Conservation (phyloP, 2,888 invertebrate genomes). For the Mechanitis mazaeus region DNA sequence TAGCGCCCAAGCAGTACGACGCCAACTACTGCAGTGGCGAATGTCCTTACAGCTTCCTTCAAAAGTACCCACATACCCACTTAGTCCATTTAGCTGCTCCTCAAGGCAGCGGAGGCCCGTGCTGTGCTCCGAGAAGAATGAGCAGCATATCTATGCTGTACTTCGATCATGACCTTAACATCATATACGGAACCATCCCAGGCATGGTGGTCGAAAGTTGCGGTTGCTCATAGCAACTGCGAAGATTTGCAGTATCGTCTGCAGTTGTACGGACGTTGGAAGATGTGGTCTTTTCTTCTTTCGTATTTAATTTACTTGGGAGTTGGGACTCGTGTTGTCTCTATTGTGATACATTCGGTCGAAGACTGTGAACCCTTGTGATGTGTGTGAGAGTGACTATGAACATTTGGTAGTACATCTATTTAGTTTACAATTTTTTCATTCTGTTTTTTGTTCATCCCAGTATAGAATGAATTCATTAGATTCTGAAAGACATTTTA, state of each 20-base stretch:
- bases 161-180: constrained; percentile 91
- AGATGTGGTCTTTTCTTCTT: constrained; percentile 17
- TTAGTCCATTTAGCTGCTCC: constrained; percentile 88
- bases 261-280: constrained; percentile 10
- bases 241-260: background rate
- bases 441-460: constrained; percentile 18
- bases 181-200: constrained; percentile 91
- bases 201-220: constrained; percentile 97
- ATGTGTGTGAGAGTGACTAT: constrained; percentile 61
- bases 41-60: constrained; percentile 91
- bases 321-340: constrained; percentile 53
- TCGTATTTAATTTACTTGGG: constrained; percentile 35
- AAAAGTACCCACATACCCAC: constrained; percentile 92
- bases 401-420: constrained; percentile 42
- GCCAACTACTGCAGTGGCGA: constrained; percentile 98
- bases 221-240: constrained; percentile 85
- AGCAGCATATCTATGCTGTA: constrained; percentile 93
- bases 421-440: constrained; percentile 23
- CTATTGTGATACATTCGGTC: constrained; percentile 68
- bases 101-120: constrained; percentile 87
- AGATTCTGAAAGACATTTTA: constrained; percentile 1
- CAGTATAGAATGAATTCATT: constrained; percentile 14
- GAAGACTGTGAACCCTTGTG: constrained; percentile 67
- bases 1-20: constrained; percentile 95
- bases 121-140: constrained; percentile 94